Evolutionary conservation across 2,113 vertebrate genomes (phyloP).

Genomic region (Gymnorhina tibicen): DNA sequence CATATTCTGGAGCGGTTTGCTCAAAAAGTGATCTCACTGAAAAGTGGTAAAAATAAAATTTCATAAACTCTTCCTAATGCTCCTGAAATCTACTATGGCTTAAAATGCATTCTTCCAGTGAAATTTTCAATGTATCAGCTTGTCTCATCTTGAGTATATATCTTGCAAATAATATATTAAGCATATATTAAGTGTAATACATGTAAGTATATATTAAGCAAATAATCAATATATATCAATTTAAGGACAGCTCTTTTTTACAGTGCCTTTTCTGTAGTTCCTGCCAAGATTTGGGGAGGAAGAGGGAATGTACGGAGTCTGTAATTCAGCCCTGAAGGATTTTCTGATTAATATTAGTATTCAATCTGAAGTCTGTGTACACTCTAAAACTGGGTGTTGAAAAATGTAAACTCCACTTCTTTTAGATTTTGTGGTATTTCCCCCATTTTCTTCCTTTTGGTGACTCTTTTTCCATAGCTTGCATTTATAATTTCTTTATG

Average conservation of each 20-base stretch:
- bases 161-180: background rate
- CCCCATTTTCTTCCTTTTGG: background rate
- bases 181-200: too few species aligned
- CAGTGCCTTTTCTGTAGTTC: background rate
- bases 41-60: background rate
- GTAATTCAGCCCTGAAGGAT: background rate
- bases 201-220: background rate
- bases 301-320: background rate
- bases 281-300: background rate
- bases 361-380: background rate
- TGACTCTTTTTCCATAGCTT: background rate
- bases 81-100: background rate
- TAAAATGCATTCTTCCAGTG: background rate
- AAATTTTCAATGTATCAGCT: background rate
- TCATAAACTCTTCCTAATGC: background rate
- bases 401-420: background rate
- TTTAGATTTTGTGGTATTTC: background rate
- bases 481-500: background rate
- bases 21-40: background rate
- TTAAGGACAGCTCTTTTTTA: background rate
- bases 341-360: background rate
- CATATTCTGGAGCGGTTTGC: background rate
- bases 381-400: background rate
- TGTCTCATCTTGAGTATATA: background rate
- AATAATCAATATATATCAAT: background rate